These are phyloP conservation scores for Dryocosmus kuriphilus DNA, from an alignment of 2,888 invertebrate species.

Conservation along the genomic window DNA sequence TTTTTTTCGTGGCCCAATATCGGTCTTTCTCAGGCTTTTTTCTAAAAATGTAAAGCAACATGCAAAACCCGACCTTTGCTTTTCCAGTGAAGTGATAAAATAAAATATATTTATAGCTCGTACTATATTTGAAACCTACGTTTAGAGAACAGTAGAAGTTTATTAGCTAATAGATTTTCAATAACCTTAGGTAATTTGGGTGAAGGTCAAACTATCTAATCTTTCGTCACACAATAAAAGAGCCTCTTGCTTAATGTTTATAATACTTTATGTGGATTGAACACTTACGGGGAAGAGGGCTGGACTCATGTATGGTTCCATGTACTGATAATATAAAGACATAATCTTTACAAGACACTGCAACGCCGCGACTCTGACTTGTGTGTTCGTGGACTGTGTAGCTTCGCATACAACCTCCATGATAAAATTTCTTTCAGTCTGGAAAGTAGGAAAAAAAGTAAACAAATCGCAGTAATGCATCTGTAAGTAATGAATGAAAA, in stretches of 20 bases:
- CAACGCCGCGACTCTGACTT: constrained; percentile 96
- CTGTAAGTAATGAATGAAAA: background rate
- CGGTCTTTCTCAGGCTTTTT: no score
- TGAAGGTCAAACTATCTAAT: background rate
- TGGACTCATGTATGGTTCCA: constrained; percentile 99
- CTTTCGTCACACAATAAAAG: background rate
- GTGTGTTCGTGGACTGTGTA: constrained; percentile 94
- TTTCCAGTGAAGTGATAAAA: background rate
- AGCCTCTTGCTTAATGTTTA: background rate
- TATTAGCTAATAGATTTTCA: background rate
- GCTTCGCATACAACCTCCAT: constrained; percentile 99
- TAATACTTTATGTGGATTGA: background rate
- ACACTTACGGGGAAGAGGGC: constrained; percentile 92
- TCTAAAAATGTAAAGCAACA: no score
- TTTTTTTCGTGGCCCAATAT: no score
- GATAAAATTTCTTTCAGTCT: constrained; percentile 97
- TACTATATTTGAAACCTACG: background rate
- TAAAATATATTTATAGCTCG: background rate
- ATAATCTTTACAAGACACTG: constrained; percentile 99
- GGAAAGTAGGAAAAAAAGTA: constrained; percentile 49
- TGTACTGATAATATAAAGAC: constrained; percentile 98
- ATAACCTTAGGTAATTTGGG: background rate
- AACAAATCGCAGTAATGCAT: background rate
- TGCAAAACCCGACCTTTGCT: background rate
- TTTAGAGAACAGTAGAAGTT: background rate